These are phyloP conservation scores for Heloderma charlesbogerti DNA, from an alignment of 2,113 vertebrate species.

Conservation along the genomic window DNA sequence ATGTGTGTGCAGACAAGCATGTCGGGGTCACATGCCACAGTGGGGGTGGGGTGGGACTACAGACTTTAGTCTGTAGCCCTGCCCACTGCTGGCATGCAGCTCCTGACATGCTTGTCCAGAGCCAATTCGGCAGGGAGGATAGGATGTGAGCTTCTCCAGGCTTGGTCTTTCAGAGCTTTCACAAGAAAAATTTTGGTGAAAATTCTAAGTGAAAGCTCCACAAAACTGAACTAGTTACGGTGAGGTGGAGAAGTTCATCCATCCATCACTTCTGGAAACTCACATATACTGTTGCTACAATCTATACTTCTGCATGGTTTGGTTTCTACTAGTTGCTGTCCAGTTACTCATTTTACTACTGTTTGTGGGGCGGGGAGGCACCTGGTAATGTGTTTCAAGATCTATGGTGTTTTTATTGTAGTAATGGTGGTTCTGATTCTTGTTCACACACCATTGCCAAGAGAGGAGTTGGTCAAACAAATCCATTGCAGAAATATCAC, in stretches of 20 bases:
- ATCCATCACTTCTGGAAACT: background rate
- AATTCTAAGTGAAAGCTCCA: background rate
- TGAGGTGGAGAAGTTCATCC: background rate
- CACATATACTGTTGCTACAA: background rate
- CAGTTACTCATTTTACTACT: background rate
- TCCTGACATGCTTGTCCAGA: too few relatives aligned
- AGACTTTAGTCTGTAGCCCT: too few relatives aligned
- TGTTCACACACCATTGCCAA: slow-evolving; percentile 37
- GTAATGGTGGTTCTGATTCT: background rate
- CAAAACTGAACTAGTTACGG: background rate
- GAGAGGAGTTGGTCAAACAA: slow-evolving; percentile 18
- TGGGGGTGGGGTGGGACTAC: too few relatives aligned
- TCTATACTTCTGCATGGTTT: background rate
- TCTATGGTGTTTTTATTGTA: slow-evolving; percentile 16
- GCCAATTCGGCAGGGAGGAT: background rate
- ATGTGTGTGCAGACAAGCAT: too few relatives aligned
- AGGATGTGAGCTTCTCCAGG: background rate
- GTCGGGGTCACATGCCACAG: too few relatives aligned
- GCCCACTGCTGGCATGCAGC: too few relatives aligned
- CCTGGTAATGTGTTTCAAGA: slow-evolving; percentile 9
- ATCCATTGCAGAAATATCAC: slow-evolving; percentile 29
- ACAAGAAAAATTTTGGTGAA: background rate
- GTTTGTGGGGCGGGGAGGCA: background rate
- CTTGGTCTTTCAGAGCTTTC: background rate
- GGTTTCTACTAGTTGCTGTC: background rate